Conservation (phyloP, 2,888 invertebrate genomes). For the Taenaris catops region DNA sequence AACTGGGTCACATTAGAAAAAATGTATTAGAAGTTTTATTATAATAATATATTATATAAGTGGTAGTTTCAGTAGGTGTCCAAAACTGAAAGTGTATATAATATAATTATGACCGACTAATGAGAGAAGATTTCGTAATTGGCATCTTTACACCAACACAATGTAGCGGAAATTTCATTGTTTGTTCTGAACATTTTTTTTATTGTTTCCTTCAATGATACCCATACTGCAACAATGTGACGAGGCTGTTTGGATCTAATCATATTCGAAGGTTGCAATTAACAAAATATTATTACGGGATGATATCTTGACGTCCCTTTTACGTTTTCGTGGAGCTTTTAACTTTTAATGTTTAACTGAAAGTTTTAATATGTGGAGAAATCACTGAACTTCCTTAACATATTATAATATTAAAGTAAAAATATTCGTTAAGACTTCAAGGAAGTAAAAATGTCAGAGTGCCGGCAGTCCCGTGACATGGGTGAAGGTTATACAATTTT, state of each 20-base stretch:
- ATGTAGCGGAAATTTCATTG: constrained; percentile 41
- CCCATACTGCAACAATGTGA: constrained; percentile 41
- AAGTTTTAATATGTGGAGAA: no score
- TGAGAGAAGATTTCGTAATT: no score
- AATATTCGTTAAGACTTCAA: no score
- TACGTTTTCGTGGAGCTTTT: constrained; percentile 6
- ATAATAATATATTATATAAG: neutral
- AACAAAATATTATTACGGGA: constrained; percentile 2
- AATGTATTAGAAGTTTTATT: no score
- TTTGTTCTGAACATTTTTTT: constrained; percentile 30
- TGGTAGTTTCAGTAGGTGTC: no score
- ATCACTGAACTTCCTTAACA: no score
- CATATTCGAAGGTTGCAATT: constrained; percentile 27
- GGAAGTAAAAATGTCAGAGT: no score
- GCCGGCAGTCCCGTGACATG: no score
- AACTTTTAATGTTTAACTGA: no score
- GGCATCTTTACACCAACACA: constrained; percentile 35
- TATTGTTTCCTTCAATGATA: constrained; percentile 36
- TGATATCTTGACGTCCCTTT: neutral
- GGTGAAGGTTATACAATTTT: no score
- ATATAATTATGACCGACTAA: constrained; percentile 3
- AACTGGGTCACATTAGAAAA: no score
- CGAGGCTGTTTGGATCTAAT: constrained; percentile 28
- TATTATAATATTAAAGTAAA: no score
- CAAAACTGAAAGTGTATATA: neutral